Evolutionary conservation across 2,113 vertebrate species (phyloP).

Genomic region (Hepsetus odoe): DNA sequence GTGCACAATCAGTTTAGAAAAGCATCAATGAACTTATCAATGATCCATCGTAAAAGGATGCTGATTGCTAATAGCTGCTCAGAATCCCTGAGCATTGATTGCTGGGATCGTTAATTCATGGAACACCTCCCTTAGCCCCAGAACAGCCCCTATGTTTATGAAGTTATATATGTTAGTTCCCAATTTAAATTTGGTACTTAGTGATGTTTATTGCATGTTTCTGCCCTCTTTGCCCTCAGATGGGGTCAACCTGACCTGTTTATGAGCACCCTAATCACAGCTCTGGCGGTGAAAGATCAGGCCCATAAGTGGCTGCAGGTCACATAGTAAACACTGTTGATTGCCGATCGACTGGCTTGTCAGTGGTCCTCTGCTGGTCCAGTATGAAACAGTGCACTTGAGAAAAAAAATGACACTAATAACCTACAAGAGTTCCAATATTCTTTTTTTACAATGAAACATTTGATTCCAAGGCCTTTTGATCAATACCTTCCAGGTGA

Average conservation of each 20-base stretch:
- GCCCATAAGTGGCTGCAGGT: slow-evolving; percentile 46
- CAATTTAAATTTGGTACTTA: slow-evolving; percentile 32
- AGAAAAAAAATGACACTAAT: slow-evolving; percentile 46
- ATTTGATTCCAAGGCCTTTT: slow-evolving; percentile 38
- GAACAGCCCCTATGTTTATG: slow-evolving; percentile 25
- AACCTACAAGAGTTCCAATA: slow-evolving; percentile 38
- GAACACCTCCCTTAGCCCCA: slow-evolving; percentile 35
- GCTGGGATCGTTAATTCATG: slow-evolving; percentile 49
- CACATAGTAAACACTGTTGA: slow-evolving; percentile 53
- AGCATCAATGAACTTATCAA: slow-evolving; percentile 42
- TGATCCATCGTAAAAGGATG: slow-evolving; percentile 42
- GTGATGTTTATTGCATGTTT: slow-evolving; percentile 46
- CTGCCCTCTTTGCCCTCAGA: slow-evolving; percentile 27
- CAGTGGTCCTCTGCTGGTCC: slow-evolving; percentile 27
- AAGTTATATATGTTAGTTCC: slow-evolving; percentile 35
- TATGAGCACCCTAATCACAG: slow-evolving; percentile 47
- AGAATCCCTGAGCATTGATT: slow-evolving; percentile 51
- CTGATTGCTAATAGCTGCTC: slow-evolving; percentile 47
- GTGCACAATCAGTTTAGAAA: slow-evolving; percentile 11
- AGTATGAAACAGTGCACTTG: slow-evolving; percentile 33
- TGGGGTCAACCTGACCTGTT: slow-evolving; percentile 30
- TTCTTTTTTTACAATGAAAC: slow-evolving; percentile 48
- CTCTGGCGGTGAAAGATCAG: slow-evolving; percentile 35
- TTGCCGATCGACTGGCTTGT: slow-evolving; percentile 49
- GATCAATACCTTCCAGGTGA: slow-evolving; percentile 48